phyloP scores from a whole-genome alignment of 2,797 vertebrate genomes.

The Muraenolepis orangiensis region DNA sequence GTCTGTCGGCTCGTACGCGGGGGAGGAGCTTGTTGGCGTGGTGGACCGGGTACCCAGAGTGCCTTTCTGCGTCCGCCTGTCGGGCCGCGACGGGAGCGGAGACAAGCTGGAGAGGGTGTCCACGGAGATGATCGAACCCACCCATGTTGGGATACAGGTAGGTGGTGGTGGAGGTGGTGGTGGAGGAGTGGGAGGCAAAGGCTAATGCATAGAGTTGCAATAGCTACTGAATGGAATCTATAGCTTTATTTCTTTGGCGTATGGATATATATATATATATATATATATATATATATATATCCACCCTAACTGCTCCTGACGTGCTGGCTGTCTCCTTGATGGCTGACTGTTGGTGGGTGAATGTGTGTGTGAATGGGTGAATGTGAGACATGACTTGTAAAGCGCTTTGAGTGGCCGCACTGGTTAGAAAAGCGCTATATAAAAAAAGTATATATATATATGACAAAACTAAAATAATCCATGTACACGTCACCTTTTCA shows the following conservation, averaged over 20 bases:
- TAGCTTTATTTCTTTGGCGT: background rate
- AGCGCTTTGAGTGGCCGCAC: too few species aligned
- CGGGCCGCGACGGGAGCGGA: slow-evolving; percentile 68
- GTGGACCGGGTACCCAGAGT: slow-evolving; percentile 64
- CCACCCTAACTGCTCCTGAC: too few species aligned
- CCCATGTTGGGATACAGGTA: slow-evolving; percentile 74
- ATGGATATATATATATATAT: background rate
- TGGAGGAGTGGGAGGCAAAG: background rate
- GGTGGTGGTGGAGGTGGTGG: background rate
- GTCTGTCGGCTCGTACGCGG: slow-evolving; percentile 36
- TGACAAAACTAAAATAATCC: background rate
- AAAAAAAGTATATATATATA: background rate
- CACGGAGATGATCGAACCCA: slow-evolving; percentile 74
- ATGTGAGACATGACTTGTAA: too few species aligned
- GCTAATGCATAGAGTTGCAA: background rate
- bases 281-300: background rate
- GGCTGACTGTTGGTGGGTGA: too few species aligned
- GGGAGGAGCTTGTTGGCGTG: slow-evolving; percentile 66
- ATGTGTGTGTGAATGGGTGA: too few species aligned
- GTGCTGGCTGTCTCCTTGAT: too few species aligned
- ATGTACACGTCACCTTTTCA: background rate
- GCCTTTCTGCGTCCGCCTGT: slow-evolving; percentile 76
- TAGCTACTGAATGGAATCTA: background rate
- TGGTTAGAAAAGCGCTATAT: too few species aligned
- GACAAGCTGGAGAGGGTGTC: slow-evolving; percentile 73